Evolutionary conservation across 2,888 invertebrate genomes (phyloP).

Genomic region (Drosophila melanocephala): DNA sequence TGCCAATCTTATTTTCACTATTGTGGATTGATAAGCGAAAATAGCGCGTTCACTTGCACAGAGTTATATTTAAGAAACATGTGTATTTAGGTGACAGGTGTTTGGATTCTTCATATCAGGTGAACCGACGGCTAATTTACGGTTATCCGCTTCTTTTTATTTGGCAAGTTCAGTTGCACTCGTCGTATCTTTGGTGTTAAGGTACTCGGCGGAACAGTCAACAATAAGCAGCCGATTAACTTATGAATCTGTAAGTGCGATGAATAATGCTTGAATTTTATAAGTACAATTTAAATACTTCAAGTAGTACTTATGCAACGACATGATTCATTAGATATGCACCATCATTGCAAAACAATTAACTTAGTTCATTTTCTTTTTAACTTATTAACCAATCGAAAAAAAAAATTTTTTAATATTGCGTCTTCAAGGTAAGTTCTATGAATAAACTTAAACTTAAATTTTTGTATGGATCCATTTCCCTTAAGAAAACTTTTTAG

Average conservation of each 20-base stretch:
- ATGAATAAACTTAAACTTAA: not conserved
- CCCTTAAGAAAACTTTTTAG: not conserved
- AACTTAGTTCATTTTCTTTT: too few relatives aligned
- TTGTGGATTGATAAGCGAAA: constrained; percentile 21
- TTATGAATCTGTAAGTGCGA: not conserved
- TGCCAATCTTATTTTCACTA: constrained; percentile 41
- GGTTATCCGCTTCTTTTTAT: too few relatives aligned
- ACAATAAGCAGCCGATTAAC: constrained; percentile 8
- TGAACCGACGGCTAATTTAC: not conserved
- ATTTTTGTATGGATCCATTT: not conserved
- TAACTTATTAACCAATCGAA: not conserved
- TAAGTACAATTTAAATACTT: not conserved
- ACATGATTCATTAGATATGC: not conserved
- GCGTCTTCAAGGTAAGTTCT: not conserved
- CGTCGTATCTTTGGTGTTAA: constrained; percentile 19
- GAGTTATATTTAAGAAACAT: not conserved
- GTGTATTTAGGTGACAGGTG: constrained; percentile 49
- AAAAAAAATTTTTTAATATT: not conserved
- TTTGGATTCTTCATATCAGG: constrained; percentile 29
- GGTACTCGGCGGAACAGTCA: constrained; percentile 6
- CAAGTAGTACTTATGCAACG: not conserved
- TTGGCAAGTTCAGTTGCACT: constrained; percentile 48
- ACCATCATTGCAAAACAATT: not conserved
- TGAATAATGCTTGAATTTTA: not conserved
- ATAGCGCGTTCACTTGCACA: constrained; percentile 25